phyloP scores from a whole-genome alignment of 2,113 vertebrate genomes.

The Nanorana parkeri region DNA sequence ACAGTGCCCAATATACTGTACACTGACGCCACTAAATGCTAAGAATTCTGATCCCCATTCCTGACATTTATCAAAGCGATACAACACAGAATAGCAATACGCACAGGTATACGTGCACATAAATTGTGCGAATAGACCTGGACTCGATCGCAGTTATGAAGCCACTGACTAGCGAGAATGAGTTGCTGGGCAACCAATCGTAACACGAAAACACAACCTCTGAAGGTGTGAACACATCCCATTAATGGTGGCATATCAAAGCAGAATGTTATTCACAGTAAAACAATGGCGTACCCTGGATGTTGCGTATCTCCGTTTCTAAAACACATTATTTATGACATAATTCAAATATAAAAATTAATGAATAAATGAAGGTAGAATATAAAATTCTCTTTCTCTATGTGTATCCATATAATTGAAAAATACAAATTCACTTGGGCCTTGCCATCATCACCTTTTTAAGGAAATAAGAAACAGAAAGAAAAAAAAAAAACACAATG shows the following conservation, averaged over 20 bases:
- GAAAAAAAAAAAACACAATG: too few species aligned
- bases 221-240: neutral
- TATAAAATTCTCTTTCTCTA: too few species aligned
- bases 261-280: neutral
- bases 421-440: too few species aligned
- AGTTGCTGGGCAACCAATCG: neutral
- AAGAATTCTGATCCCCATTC: neutral
- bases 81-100: neutral
- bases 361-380: too few species aligned
- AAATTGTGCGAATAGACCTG: neutral
- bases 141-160: neutral
- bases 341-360: too few species aligned
- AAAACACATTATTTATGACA: too few species aligned
- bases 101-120: neutral
- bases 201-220: neutral
- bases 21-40: neutral
- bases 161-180: neutral
- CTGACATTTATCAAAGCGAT: conserved; percentile 15
- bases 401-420: too few species aligned
- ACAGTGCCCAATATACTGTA: neutral
- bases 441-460: too few species aligned
- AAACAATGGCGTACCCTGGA: neutral
- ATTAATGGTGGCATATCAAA: neutral
- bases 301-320: too few species aligned
- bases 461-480: too few species aligned